These are phyloP conservation scores for Pachyramphus minor DNA, from an alignment of 2,113 vertebrate species.

Conservation along the genomic window DNA sequence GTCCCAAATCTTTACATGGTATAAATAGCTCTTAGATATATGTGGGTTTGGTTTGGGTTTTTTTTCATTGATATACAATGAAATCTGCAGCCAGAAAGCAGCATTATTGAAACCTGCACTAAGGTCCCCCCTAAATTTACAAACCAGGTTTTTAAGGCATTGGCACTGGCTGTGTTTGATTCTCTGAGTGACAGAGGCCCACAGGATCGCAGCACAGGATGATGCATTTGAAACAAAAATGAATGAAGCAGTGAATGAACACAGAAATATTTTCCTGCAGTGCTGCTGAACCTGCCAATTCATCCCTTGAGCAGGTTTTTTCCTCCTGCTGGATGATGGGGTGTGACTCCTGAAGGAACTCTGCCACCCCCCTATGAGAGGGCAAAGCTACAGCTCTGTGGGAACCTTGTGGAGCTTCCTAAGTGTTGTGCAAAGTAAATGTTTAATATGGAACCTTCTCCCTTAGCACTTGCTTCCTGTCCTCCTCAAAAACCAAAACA, in stretches of 20 bases:
- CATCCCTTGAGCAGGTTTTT: neutral
- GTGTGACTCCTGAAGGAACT: neutral
- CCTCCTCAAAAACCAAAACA: neutral
- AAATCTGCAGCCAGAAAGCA: neutral
- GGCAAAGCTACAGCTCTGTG: neutral
- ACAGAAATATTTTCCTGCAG: neutral
- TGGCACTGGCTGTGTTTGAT: neutral
- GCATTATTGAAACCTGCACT: neutral
- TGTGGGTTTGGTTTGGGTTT: no score
- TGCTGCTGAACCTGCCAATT: neutral
- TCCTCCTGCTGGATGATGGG: rapidly evolving
- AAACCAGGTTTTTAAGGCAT: neutral
- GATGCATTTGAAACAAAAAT: neutral
- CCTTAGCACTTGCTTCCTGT: neutral
- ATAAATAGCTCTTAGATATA: neutral
- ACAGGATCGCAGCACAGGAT: neutral
- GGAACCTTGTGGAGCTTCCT: neutral
- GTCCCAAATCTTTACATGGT: neutral
- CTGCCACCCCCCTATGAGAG: neutral
- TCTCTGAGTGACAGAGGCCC: neutral
- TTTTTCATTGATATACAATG: neutral
- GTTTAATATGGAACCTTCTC: neutral
- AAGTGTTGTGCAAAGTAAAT: neutral
- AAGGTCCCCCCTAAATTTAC: neutral
- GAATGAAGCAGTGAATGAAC: neutral